Conservation (phyloP, 2,888 invertebrate species). For the Timema podura region DNA sequence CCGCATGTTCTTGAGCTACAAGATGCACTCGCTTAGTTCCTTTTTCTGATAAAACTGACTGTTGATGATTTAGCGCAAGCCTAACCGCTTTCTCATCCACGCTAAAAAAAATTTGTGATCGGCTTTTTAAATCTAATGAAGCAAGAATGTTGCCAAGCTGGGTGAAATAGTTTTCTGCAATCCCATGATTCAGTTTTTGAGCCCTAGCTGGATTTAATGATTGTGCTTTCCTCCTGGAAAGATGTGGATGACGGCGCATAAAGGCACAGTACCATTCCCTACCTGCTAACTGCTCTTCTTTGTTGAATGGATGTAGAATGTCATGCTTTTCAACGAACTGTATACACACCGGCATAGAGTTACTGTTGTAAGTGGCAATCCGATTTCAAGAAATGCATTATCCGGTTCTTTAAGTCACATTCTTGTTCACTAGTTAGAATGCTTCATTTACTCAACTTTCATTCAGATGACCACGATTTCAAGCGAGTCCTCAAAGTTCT, state of each 20-base stretch:
- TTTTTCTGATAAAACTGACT: neutral
- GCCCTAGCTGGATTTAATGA: conserved; percentile 1
- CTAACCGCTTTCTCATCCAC: conserved; percentile 4
- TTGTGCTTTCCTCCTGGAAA: neutral
- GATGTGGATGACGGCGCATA: neutral
- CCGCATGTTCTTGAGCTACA: neutral
- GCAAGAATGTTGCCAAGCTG: neutral
- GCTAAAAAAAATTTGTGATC: neutral
- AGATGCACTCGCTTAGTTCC: neutral
- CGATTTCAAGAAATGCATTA: neutral
- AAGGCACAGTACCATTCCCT: neutral
- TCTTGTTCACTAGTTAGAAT: conserved; percentile 2
- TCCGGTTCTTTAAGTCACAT: conserved; percentile 8
- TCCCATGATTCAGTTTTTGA: conserved; percentile 1
- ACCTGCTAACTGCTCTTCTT: neutral
- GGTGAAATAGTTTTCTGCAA: neutral
- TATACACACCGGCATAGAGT: neutral
- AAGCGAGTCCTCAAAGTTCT: conserved; percentile 1
- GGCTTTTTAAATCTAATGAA: neutral
- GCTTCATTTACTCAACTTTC: conserved; percentile 3
- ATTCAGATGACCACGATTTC: neutral
- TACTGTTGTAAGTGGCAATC: neutral
- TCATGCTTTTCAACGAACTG: neutral
- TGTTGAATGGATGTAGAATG: conserved; percentile 3
- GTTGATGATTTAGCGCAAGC: neutral